Evolutionary conservation across 2,113 vertebrate genomes (phyloP).

Genomic region (Saccopteryx leptura): DNA sequence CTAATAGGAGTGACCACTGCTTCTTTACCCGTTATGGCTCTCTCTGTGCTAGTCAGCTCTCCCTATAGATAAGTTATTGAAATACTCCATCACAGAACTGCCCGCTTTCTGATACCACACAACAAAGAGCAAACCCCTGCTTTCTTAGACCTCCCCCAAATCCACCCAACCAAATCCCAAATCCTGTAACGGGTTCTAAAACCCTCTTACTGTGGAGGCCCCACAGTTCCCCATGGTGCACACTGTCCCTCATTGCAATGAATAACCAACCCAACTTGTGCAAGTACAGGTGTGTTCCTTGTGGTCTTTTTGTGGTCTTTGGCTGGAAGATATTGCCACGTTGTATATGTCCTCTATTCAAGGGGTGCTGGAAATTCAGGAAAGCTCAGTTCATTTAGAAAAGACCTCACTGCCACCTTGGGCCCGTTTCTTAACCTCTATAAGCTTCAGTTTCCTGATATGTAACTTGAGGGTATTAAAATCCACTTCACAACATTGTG

Average conservation of each 20-base stretch:
- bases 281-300: background rate
- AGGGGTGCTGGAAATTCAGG: background rate
- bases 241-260: fast-evolving
- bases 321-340: background rate
- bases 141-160: background rate
- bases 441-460: background rate
- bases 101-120: background rate
- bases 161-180: background rate
- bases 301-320: background rate
- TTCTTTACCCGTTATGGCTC: background rate
- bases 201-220: background rate
- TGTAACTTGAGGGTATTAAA: background rate
- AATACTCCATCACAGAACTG: background rate
- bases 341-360: background rate
- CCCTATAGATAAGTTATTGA: background rate
- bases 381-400: background rate
- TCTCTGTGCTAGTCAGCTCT: background rate
- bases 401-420: background rate
- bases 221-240: fast-evolving
- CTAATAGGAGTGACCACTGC: background rate
- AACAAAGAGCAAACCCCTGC: background rate
- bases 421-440: background rate
- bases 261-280: background rate
- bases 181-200: background rate
- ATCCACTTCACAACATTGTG: background rate